Conservation (phyloP, 2,888 invertebrate species). For the Spialia ferax region DNA sequence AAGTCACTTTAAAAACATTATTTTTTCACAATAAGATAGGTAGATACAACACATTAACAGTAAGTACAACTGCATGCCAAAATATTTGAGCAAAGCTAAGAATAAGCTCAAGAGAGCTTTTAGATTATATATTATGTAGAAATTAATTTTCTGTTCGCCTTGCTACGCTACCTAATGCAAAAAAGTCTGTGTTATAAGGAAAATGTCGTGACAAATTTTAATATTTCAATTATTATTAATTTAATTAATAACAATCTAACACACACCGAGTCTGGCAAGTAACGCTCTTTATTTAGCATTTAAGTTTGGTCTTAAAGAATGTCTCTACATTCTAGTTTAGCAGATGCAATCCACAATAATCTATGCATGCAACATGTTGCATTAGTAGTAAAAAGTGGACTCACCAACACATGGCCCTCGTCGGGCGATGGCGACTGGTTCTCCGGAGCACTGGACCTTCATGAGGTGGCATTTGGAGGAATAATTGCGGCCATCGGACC, state of each 20-base stretch:
- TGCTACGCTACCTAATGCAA: no score
- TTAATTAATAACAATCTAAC: no score
- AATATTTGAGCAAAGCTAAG: background rate
- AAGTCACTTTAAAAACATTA: background rate
- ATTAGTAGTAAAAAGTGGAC: constrained; percentile 43
- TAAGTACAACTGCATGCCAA: background rate
- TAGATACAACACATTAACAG: no score
- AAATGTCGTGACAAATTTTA: no score
- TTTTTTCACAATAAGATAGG: no score
- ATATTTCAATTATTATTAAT: background rate
- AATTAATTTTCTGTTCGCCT: no score
- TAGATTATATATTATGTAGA: no score
- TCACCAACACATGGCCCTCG: constrained; percentile 92
- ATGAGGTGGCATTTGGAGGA: constrained; percentile 92
- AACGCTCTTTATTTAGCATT: constrained; percentile 26
- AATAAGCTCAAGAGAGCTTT: no score
- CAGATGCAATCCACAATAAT: constrained; percentile 21
- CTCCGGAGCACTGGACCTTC: constrained; percentile 92
- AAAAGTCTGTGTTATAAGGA: no score
- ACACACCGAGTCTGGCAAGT: no score
- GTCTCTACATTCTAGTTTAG: constrained; percentile 17
- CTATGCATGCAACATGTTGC: constrained; percentile 6
- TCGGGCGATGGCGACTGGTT: constrained; percentile 90
- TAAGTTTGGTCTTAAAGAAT: constrained; percentile 18
- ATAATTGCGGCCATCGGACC: constrained; percentile 94